Evolutionary conservation across 2,797 vertebrate species (phyloP), one percentile per base, ranked within the genome.

Genomic region (Chanos chanos): DNA sequence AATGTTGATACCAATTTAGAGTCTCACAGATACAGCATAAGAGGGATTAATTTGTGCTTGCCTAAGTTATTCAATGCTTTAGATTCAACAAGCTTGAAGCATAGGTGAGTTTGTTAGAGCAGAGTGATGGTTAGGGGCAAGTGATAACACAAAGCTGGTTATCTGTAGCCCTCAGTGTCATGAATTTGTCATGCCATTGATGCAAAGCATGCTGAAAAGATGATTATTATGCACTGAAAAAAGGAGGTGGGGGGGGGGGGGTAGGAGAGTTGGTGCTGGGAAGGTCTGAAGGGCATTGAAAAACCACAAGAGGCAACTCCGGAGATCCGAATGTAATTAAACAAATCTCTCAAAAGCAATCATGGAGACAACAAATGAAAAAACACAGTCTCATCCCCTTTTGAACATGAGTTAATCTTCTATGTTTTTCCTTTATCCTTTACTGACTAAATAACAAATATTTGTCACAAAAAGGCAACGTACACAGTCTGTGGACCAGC

Each of bases 291-390:
- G 68, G 58, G 55, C 64, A 72, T 71, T 56, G 65, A 63, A 56
- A 39, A 34, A 56, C 61, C 61, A 57, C 43, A 51, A 57, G 52
- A 61, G 59, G 70, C 53, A 30, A 21, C 66, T 64, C 56, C 49
- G 45, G 60, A 63, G 45, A 64, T 48, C 66, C 47, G 68, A 70
- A 68, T 37, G 55, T 55, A 76, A 74, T 76, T 75, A 78, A 70
- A 62, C 55, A 56, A 53, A 73, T 64, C 68, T 66, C 12, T 9
- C 30, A 58, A 59, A 59, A 54, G 36, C 53, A 16, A 66, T 57
- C 47, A 30, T 18, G 65, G 40, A 50, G 51, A 43, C 37, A 33
- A 36, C 15, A 67, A 36, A 40, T 33, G 9, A 19, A 36, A 40
- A 36, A 10, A 1, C 12, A 16, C 37, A 47, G 19, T 21, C 33